Conservation (phyloP, 2,797 vertebrate species). For the Microctenopoma lineatum region DNA sequence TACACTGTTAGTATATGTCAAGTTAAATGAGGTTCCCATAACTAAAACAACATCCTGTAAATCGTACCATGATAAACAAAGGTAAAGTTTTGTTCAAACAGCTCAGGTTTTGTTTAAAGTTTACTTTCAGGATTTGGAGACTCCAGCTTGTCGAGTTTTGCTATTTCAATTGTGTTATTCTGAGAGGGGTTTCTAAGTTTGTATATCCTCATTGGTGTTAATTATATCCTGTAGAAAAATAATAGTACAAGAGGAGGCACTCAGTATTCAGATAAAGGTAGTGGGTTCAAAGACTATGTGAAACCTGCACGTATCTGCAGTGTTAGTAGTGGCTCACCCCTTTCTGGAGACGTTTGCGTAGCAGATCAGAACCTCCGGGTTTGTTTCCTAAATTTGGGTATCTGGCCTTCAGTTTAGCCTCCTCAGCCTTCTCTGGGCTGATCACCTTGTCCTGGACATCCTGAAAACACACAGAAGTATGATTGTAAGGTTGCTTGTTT, state of each 20-base stretch:
- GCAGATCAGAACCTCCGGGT: constrained; percentile 96
- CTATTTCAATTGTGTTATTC: neutral
- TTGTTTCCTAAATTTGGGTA: constrained; percentile 97
- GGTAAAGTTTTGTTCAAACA: neutral
- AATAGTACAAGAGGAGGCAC: neutral
- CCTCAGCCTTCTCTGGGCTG: constrained; percentile 95
- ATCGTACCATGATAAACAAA: neutral
- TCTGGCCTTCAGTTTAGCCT: constrained; percentile 96
- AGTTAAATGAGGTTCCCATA: too few relatives aligned
- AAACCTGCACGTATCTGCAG: constrained; percentile 9
- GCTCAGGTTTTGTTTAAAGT: neutral
- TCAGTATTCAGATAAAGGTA: neutral
- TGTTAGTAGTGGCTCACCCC: constrained; percentile 87
- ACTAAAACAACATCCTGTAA: neutral
- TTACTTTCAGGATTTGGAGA: neutral
- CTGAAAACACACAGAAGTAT: constrained; percentile 73
- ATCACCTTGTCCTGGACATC: constrained; percentile 94
- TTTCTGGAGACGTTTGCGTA: constrained; percentile 97
- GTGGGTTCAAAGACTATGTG: neutral
- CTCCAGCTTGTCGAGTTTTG: neutral
- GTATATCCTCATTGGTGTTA: neutral
- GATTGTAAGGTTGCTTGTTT: neutral
- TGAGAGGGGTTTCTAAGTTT: neutral
- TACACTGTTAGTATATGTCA: too few relatives aligned
- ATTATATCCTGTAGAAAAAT: neutral